These are phyloP conservation scores for Drosophila mauritiana DNA, from an alignment of 1,140 invertebrate genomes.

Conservation along the genomic window DNA sequence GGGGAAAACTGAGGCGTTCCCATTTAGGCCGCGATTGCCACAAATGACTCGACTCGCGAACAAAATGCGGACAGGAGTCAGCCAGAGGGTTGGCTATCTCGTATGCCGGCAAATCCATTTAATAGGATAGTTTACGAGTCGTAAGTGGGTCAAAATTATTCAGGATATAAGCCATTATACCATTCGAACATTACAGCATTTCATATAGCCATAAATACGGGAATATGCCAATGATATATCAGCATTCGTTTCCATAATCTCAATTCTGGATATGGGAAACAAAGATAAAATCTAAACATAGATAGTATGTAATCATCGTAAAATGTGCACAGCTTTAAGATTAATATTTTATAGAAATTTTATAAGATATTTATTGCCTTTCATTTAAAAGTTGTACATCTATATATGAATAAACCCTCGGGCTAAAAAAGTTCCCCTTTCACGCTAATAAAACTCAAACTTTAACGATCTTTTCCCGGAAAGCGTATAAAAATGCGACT, in stretches of 20 bases:
- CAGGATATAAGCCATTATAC: constrained; percentile 25
- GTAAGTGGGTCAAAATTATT: constrained; percentile 70
- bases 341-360: too few relatives aligned
- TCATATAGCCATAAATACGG: constrained; percentile 4
- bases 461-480: constrained; percentile 33
- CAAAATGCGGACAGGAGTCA: constrained; percentile 19
- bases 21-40: constrained; percentile 36
- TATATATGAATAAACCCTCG: too few relatives aligned
- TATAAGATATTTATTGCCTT: too few relatives aligned
- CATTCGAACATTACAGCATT: not conserved
- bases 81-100: constrained; percentile 9
- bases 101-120: constrained; percentile 24
- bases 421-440: not conserved
- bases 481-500: constrained; percentile 39
- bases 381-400: too few relatives aligned
- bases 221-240: constrained; percentile 11
- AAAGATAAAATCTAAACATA: not conserved
- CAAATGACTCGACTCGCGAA: constrained; percentile 20
- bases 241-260: constrained; percentile 1
- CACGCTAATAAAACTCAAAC: not conserved
- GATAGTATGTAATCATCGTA: too few relatives aligned
- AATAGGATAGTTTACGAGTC: constrained; percentile 67
- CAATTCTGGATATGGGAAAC: not conserved
- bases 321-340: too few relatives aligned
- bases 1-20: constrained; percentile 32